Evolutionary conservation across 2,113 vertebrate species (phyloP).

Genomic region (Pedionomus torquatus): DNA sequence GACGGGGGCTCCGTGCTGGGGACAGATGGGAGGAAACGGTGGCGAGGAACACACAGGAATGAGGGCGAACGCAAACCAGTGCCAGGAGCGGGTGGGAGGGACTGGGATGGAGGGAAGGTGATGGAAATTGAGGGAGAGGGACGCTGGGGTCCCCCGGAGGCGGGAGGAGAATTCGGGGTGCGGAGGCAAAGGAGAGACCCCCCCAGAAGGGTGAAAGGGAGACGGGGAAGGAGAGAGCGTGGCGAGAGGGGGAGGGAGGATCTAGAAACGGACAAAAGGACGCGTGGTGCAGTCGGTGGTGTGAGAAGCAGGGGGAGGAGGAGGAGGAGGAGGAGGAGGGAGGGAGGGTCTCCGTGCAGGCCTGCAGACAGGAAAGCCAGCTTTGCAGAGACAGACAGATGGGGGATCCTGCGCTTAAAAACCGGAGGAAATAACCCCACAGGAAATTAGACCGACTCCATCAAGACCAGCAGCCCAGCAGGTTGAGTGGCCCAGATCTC

Average conservation of each 20-base stretch:
- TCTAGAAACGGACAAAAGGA: slow-evolving; percentile 56
- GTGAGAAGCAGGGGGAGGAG: slow-evolving; percentile 22
- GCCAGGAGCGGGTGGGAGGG: not conserved
- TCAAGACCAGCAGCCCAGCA: not conserved
- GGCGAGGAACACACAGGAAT: not conserved
- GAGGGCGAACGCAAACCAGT: not conserved
- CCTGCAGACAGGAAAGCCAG: slow-evolving; percentile 52
- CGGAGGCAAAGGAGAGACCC: not conserved
- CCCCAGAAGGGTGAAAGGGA: not conserved
- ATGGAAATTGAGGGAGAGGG: not conserved
- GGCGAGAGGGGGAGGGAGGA: slow-evolving; percentile 22
- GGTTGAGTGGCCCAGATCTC: not conserved
- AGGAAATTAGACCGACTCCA: not conserved
- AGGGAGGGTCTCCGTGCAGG: slow-evolving; percentile 32
- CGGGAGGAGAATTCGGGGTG: not conserved
- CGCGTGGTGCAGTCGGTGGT: slow-evolving; percentile 39
- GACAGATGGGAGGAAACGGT: slow-evolving; percentile 30
- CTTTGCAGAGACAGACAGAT: slow-evolving; percentile 40
- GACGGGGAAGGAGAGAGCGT: not conserved
- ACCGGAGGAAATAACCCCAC: not conserved
- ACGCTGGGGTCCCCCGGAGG: not conserved
- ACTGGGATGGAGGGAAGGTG: not conserved
- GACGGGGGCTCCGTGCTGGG: not conserved
- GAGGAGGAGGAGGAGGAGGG: no score
- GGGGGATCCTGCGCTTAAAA: slow-evolving; percentile 32